A percentile compares a stretch with the other conserved stretches of the same genome.
These are phyloP conservation scores for Lepisosteus oculatus DNA, from an alignment of 2,113 vertebrate species.

Conservation along the genomic window DNA sequence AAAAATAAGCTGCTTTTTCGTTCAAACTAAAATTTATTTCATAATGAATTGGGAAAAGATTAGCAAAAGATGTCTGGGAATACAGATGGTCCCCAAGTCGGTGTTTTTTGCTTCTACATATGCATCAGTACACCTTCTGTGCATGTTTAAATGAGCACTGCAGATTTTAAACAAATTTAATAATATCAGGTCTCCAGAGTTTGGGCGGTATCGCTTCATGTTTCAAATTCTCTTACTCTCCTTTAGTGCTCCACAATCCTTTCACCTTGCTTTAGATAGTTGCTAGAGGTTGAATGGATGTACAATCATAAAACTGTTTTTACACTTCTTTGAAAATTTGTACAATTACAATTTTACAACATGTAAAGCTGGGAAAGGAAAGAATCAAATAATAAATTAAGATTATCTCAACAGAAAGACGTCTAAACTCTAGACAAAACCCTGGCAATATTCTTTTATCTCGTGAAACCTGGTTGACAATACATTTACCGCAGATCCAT, in stretches of 20 bases:
- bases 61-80: conserved; percentile 56
- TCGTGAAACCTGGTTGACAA: too few species aligned
- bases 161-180: conserved; percentile 41
- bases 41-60: conserved; percentile 45
- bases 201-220: conserved; percentile 17
- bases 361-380: too few species aligned
- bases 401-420: too few species aligned
- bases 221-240: conserved; percentile 19
- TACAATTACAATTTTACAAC: too few species aligned
- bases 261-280: too few species aligned
- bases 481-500: too few species aligned
- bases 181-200: conserved; percentile 27
- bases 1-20: conserved; percentile 50
- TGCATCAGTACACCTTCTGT: conserved; percentile 37
- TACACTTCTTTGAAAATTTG: too few species aligned
- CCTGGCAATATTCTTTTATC: too few species aligned
- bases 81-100: conserved; percentile 52
- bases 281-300: too few species aligned
- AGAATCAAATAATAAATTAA: too few species aligned
- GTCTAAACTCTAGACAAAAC: too few species aligned
- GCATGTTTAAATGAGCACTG: conserved; percentile 40
- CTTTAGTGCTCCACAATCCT: neutral
- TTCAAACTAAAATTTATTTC: conserved; percentile 60
- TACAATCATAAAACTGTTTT: too few species aligned
- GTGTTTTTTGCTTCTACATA: conserved; percentile 44